Evolutionary conservation across 2,113 vertebrate species (phyloP), one percentile per base, ranked within the genome.

Genomic region (Mesoclemmys tuberculata): DNA sequence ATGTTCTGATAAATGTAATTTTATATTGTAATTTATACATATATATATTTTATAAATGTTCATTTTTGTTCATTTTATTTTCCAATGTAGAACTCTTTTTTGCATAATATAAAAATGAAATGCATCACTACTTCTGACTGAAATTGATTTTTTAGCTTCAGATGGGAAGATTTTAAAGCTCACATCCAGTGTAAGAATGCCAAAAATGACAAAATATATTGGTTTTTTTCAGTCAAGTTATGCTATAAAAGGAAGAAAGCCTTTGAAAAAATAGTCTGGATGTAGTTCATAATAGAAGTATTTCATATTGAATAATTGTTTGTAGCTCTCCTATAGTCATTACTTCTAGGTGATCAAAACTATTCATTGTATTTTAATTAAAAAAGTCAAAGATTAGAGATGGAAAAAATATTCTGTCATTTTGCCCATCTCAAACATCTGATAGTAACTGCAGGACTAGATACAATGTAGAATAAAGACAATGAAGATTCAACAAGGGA

Each of bases 241-340:
- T 16, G 16, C 6, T 77, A 58, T n/a, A 0, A 27, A 22, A 75
- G 71, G 3, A 4, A 1, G 18, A 18, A 55, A 56, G 14, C 1
- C 1, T 3, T 11, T 38, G n/a, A 49, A 9, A 9, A 56, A 56
- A 6, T 55, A 41, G 88, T 9, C 49, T 52, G 18, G 1, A 38
- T 26, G 71, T 75, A 75, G 71, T 75, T 75, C 71, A 75, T 41
- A 71, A 38, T n/a, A 71, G 64, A 7, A 68, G 16, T 1, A 14
- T 41, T 80, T 86, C 5, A n/a, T 68, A 68, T 8, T 68, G 16
- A 68, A 21, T 38, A n/a, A 71, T 71, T 3, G 16, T 71, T 71
- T 38, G n/a, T 71, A 56, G 29, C 12, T 12, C 78, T 89, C 3
- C 51, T 51, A 8, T 2, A 3, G 68, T 35, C 41, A 64, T 91